Conservation (phyloP, 2,797 vertebrate genomes). For the Monodelphis domestica region DNA sequence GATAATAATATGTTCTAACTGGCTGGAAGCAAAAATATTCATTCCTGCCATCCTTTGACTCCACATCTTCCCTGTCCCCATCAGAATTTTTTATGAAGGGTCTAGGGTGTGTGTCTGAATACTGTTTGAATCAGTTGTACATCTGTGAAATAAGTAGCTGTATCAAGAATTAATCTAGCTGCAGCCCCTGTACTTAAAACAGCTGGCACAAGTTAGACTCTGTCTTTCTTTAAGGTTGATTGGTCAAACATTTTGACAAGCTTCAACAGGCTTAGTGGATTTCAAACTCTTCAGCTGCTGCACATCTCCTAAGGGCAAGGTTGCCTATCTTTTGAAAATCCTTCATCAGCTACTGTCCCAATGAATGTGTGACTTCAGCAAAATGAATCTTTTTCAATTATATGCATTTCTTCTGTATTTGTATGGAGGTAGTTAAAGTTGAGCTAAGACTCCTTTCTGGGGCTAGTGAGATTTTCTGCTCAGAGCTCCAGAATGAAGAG, state of each 20-base stretch:
- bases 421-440: slow-evolving; percentile 56
- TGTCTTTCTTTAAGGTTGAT: slow-evolving; percentile 43
- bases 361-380: slow-evolving; percentile 50
- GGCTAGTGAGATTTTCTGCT: slow-evolving; percentile 53
- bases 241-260: slow-evolving; percentile 70
- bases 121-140: background rate
- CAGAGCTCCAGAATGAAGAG: background rate
- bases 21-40: background rate
- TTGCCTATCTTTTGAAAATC: slow-evolving; percentile 57
- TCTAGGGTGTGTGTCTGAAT: background rate
- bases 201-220: background rate
- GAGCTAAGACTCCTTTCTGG: slow-evolving; percentile 60
- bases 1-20: background rate
- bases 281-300: slow-evolving; percentile 55
- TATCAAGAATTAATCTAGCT: background rate
- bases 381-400: slow-evolving; percentile 58
- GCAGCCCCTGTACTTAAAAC: background rate
- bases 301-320: slow-evolving; percentile 57
- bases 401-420: slow-evolving; percentile 47
- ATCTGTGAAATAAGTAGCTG: slow-evolving; percentile 13
- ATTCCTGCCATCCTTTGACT: background rate
- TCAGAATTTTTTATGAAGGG: slow-evolving; percentile 2
- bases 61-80: background rate
- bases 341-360: slow-evolving; percentile 31
- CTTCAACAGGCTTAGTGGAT: slow-evolving; percentile 51